Percentiles rank a stretch among this genome's conserved stretches.
These are phyloP conservation scores for Etia nguti DNA, from an alignment of 2,113 vertebrate genomes.

Conservation along the genomic window DNA sequence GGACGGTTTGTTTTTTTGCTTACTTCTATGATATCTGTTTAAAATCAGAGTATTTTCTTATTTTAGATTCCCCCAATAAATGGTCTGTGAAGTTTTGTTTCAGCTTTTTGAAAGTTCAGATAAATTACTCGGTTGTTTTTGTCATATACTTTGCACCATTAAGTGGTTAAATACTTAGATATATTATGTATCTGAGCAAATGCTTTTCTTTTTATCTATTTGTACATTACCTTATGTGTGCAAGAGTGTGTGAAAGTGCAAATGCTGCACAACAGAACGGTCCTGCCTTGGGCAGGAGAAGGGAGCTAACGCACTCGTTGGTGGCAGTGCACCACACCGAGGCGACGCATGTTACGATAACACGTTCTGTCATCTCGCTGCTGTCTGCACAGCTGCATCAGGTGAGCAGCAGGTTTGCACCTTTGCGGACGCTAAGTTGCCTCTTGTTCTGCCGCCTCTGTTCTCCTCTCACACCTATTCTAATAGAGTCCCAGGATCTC, in stretches of 20 bases:
- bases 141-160: neutral
- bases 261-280: neutral
- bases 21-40: neutral
- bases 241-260: neutral
- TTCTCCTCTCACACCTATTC: neutral
- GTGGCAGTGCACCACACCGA: neutral
- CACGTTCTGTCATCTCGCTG: slow-evolving; percentile 24
- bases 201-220: neutral
- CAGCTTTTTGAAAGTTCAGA: neutral
- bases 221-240: neutral
- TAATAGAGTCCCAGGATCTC: slow-evolving; percentile 17
- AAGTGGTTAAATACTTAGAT: neutral
- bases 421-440: slow-evolving; percentile 20
- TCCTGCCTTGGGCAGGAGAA: slow-evolving; percentile 6
- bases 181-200: neutral
- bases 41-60: neutral
- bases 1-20: neutral
- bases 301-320: neutral
- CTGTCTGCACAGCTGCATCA: slow-evolving; percentile 43
- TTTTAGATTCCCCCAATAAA: neutral
- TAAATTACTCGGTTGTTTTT: neutral
- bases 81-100: neutral
- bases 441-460: neutral
- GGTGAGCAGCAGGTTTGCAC: slow-evolving; percentile 29
- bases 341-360: slow-evolving; percentile 30